Percentiles rank a stretch among this genome's conserved stretches.
These are phyloP conservation scores for Miniopterus natalensis DNA, from an alignment of 2,113 vertebrate genomes.

Conservation along the genomic window DNA sequence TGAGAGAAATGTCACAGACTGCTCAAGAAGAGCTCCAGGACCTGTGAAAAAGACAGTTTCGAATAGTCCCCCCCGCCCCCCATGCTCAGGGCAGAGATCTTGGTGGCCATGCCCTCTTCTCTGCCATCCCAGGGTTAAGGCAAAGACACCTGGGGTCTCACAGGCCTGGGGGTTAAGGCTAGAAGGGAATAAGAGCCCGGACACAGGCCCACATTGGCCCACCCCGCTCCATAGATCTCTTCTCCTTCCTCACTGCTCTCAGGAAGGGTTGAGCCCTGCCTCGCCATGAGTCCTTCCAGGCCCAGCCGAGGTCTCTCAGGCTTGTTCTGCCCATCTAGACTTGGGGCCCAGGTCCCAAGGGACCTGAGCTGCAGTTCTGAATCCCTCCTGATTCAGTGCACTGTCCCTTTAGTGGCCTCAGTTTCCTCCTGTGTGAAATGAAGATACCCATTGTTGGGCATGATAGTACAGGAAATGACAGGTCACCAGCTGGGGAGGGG, in stretches of 20 bases:
- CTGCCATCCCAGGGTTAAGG: constrained; percentile 12
- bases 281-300: not conserved
- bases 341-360: not conserved
- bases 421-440: constrained; percentile 34
- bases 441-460: not conserved
- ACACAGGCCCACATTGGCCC: not conserved
- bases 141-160: not conserved
- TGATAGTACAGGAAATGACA: constrained; percentile 7
- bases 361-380: not conserved
- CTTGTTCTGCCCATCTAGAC: not conserved
- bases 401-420: not conserved
- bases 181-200: constrained; percentile 10
- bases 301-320: not conserved
- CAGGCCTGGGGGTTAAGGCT: not conserved
- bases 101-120: not conserved
- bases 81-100: not conserved
- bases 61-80: not conserved
- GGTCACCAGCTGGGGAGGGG: constrained; percentile 13
- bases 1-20: constrained; percentile 20
- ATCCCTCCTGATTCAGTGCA: not conserved
- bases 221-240: not conserved
- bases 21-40: not conserved
- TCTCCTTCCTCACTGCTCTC: not conserved
- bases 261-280: not conserved
- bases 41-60: not conserved